A percentile compares a stretch with the other conserved stretches of the same genome.
Conservation (phyloP, 2,797 vertebrate genomes). For the Danionella dracula region DNA sequence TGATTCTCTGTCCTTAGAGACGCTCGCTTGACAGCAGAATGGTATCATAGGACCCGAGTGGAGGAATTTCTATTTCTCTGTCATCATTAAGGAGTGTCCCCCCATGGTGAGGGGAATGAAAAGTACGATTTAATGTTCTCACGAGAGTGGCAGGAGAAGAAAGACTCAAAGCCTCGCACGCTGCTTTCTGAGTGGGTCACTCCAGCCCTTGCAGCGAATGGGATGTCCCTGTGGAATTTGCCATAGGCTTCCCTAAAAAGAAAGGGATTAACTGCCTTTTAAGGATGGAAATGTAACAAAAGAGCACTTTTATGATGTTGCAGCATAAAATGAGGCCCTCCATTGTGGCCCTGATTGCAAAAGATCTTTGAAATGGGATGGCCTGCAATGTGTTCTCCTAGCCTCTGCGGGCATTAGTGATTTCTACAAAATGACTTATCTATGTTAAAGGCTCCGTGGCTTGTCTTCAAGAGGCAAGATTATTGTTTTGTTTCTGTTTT, state of each 20-base stretch:
- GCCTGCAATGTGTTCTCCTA: conserved; percentile 62
- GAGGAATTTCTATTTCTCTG: conserved; percentile 88
- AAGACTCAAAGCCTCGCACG: conserved; percentile 78
- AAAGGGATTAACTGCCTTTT: conserved; percentile 91
- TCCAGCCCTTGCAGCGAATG: conserved; percentile 82
- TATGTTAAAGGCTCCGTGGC: conserved; percentile 67
- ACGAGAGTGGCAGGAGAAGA: conserved; percentile 77
- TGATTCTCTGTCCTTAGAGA: conserved; percentile 77
- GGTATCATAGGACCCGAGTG: conserved; percentile 75
- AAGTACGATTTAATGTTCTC: conserved; percentile 90
- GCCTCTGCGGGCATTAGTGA: conserved; percentile 68
- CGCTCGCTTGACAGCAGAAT: conserved; percentile 76
- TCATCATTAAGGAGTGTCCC: conserved; percentile 85
- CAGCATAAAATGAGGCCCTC: conserved; percentile 92
- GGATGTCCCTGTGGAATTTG: conserved; percentile 91
- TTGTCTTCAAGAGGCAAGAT: conserved; percentile 83
- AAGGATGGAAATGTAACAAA: conserved; percentile 95
- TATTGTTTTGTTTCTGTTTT: conserved; percentile 89
- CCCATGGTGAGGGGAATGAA: conserved; percentile 82
- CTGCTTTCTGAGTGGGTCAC: conserved; percentile 82
- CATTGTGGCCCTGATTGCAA: conserved; percentile 87
- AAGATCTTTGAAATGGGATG: conserved; percentile 80
- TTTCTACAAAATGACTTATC: conserved; percentile 76
- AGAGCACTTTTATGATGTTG: conserved; percentile 96
- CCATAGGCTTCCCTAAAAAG: conserved; percentile 82